Conservation (phyloP, 2,888 invertebrate genomes). For the Campopleginae sp. region DNA sequence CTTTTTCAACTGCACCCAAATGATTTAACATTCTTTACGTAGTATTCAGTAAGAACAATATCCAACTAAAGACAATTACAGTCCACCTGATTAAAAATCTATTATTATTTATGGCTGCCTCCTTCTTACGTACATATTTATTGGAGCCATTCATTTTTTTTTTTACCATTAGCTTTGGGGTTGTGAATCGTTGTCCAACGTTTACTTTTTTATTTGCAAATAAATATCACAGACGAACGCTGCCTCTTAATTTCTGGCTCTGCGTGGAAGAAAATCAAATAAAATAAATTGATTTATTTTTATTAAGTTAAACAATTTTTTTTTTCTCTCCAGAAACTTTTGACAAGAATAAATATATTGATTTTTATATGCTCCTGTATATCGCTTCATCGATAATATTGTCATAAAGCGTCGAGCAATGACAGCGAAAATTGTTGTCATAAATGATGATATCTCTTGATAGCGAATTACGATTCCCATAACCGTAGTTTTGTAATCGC, state of each 20-base stretch:
- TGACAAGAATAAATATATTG: constrained; percentile 10
- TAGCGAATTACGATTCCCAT: background rate
- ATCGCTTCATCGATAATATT: background rate
- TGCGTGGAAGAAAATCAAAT: too few species aligned
- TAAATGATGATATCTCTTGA: too few species aligned
- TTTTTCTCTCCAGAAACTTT: too few species aligned
- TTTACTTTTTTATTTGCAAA: too few species aligned
- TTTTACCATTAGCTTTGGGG: constrained; percentile 22
- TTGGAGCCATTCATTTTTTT: constrained; percentile 12
- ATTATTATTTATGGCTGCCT: constrained; percentile 36
- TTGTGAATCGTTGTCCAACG: constrained; percentile 60
- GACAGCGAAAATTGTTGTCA: background rate
- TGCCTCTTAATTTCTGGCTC: too few species aligned
- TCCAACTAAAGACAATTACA: constrained; percentile 19
- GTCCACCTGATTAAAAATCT: constrained; percentile 37
- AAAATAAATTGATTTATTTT: too few species aligned
- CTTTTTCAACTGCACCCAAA: background rate
- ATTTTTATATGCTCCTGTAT: background rate
- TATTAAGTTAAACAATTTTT: too few species aligned
- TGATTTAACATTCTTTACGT: too few species aligned
- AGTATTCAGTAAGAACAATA: constrained; percentile 18
- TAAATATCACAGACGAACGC: too few species aligned
- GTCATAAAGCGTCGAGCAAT: background rate
- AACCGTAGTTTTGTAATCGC: constrained; percentile 40
- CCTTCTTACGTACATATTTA: constrained; percentile 36